Base-by-base conservation (phyloP, 23 tunicate species). In the Oikopleura vanhoeffeni region DNA sequence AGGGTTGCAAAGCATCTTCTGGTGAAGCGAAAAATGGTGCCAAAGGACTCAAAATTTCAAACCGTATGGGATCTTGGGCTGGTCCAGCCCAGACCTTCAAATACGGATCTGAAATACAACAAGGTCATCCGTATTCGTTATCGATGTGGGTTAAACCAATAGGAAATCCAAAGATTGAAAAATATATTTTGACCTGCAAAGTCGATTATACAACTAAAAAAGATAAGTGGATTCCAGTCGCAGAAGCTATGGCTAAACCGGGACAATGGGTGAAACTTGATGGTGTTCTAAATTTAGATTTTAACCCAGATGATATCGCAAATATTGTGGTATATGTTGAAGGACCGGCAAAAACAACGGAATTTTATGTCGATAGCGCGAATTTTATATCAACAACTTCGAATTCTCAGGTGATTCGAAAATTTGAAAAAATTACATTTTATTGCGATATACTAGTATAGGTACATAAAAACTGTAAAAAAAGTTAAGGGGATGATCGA, bases 11-110 rank as follows among this genome's bases (percentile, higher is more conserved):
- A 30, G 79, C 36, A 24, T 13, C 34, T 24, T 30, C 79, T 18
- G 27, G 79, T 33, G 79, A 18, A 71, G 79, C 38, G 27, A 33
- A 71, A 28, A 32, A 30, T 24, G 79, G 79, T 18, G 32, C 27
- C 3, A 30, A 18, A 13, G 34, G 38, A 28, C 2, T 13, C 38
- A 71, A 71, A 30, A 38, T 71, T 4, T 2, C 27, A 32, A 18
- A 33, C 2, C 27, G 79, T 18, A 18, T 71, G 79, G 79, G 79
- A 33, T 2, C 79, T 24, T 71, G 79, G 79, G 79, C 79, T 71
- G 79, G 79, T 71, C 79, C 79, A 32, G 79, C 79, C 27, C 79
- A 71, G 38, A 30, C 27, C 35, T 71, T 71, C 2, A 4, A 13
- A 13, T 71, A 18, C 2, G 79, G 79, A 33, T 18, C 27, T 2